phyloP scores from a whole-genome alignment of 2,797 vertebrate genomes.

The Ispidina lecontei region DNA sequence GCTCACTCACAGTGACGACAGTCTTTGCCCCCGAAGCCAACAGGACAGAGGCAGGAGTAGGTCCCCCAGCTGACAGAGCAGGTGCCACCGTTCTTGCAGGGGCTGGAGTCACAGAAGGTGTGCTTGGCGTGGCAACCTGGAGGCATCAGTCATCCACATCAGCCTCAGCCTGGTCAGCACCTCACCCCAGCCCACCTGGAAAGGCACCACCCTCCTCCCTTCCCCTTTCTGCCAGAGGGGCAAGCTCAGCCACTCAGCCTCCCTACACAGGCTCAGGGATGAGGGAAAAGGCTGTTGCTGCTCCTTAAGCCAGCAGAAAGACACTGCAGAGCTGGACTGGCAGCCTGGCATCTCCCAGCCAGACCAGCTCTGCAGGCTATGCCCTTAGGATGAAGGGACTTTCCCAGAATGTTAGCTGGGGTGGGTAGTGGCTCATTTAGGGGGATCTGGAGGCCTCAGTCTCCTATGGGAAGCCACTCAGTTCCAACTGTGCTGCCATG shows the following conservation, averaged over 20 bases:
- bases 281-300: neutral
- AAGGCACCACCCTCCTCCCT: neutral
- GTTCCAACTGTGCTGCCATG: neutral
- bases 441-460: neutral
- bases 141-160: neutral
- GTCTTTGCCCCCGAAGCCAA: conserved; percentile 96
- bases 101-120: conserved; percentile 91
- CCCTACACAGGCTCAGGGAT: neutral
- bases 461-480: neutral
- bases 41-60: conserved; percentile 92
- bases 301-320: neutral
- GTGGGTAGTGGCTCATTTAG: neutral
- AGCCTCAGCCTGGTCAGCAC: neutral
- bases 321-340: neutral
- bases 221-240: neutral
- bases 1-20: conserved; percentile 89
- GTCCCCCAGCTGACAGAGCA: conserved; percentile 95
- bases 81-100: conserved; percentile 93
- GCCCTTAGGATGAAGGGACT: neutral
- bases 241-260: neutral
- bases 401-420: neutral
- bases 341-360: neutral
- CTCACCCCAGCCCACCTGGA: neutral
- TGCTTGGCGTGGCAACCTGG: conserved; percentile 94
- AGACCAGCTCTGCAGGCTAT: neutral